Evolutionary conservation across 2,113 vertebrate genomes (phyloP).

Genomic region (Procapra przewalskii): DNA sequence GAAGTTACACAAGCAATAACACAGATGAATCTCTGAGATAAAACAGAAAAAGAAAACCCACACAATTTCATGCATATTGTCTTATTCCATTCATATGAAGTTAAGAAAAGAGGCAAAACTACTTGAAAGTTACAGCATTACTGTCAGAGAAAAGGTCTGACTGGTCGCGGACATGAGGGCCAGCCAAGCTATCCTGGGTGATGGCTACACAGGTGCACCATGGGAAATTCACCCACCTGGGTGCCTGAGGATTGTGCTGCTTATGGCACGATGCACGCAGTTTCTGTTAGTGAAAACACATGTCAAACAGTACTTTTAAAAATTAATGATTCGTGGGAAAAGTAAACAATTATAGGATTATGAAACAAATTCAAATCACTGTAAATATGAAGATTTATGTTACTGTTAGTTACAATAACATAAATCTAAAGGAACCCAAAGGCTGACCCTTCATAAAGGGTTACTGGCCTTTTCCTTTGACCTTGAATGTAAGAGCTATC

Average conservation of each 20-base stretch:
- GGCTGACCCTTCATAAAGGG: neutral
- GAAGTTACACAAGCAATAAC: neutral
- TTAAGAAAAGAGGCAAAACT: neutral
- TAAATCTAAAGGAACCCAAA: neutral
- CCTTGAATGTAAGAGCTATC: rapidly evolving
- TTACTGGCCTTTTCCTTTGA: too few species aligned
- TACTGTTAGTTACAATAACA: neutral
- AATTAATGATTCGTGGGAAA: neutral
- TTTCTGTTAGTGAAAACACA: neutral
- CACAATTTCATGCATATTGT: neutral
- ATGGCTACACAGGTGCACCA: neutral
- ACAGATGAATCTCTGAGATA: neutral
- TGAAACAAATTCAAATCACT: neutral
- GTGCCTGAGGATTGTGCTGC: neutral
- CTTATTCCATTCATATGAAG: neutral
- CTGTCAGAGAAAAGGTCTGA: neutral
- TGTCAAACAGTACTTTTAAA: neutral
- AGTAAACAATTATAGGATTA: neutral
- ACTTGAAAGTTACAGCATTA: neutral
- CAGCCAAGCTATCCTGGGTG: rapidly evolving
- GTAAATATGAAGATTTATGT: neutral
- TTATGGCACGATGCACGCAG: neutral
- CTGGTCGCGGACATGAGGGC: rapidly evolving
- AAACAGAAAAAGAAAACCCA: neutral
- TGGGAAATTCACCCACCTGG: neutral